Evolutionary conservation across 2,797 vertebrate genomes (phyloP).

Genomic region (Okamejei kenojei): DNA sequence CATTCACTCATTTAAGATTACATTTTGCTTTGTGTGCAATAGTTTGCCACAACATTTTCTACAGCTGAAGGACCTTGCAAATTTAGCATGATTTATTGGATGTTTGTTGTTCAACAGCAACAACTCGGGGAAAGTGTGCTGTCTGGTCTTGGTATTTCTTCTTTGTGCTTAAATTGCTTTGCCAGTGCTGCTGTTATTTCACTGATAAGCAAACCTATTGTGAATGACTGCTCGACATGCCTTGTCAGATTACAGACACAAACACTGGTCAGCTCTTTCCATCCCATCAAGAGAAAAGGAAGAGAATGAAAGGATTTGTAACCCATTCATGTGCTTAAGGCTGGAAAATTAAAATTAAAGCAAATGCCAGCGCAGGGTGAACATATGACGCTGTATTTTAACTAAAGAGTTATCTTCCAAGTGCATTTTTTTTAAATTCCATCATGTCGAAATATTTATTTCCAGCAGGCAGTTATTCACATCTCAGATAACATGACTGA

Average conservation of each 20-base stretch:
- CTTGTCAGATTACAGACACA: conserved; percentile 17
- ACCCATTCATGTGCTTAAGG: not conserved
- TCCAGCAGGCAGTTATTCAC: not conserved
- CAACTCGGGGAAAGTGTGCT: not conserved
- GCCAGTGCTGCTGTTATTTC: not conserved
- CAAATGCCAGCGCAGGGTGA: not conserved
- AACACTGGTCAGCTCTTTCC: not conserved
- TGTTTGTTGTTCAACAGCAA: not conserved
- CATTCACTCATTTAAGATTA: not conserved
- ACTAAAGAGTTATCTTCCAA: not conserved
- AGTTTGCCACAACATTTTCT: not conserved
- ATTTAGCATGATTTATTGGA: not conserved
- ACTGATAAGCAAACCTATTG: conserved; percentile 13
- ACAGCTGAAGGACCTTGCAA: not conserved
- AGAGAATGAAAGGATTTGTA: not conserved
- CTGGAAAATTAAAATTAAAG: not conserved
- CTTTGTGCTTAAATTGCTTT: conserved; percentile 13
- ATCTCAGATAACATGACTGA: not conserved
- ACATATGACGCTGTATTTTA: not conserved
- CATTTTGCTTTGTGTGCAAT: not conserved
- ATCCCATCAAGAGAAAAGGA: not conserved
- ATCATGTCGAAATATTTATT: not conserved
- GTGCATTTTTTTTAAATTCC: not conserved
- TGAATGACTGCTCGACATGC: not conserved
- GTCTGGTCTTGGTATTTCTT: not conserved